Evolutionary conservation across 2,888 invertebrate genomes (phyloP).

Genomic region (Trissoscelio sp.): DNA sequence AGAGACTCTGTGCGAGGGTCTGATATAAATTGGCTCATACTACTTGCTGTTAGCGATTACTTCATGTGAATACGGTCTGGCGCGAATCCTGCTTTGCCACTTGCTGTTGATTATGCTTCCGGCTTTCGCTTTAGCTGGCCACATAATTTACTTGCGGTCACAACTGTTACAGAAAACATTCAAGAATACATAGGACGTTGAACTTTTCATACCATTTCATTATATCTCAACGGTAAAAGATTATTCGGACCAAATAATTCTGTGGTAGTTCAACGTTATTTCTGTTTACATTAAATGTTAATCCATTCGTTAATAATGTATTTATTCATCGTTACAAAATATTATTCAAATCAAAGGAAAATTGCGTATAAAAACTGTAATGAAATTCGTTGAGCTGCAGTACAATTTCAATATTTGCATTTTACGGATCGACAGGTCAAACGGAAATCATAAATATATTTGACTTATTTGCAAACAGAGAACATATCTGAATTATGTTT

Average conservation of each 20-base stretch:
- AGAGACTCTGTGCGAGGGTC: constrained; percentile 18
- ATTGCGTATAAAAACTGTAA: background rate
- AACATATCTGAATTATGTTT: background rate
- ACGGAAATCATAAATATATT: background rate
- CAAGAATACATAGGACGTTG: constrained; percentile 43
- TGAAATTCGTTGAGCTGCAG: background rate
- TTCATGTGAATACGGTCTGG: constrained; percentile 55
- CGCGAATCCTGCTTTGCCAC: constrained; percentile 54
- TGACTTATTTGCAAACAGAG: background rate
- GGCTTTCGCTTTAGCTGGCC: constrained; percentile 56
- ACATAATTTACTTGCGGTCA: constrained; percentile 64
- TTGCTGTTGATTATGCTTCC: constrained; percentile 64
- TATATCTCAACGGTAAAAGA: constrained; percentile 8
- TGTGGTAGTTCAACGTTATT: background rate
- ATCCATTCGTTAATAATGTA: background rate
- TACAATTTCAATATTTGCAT: background rate
- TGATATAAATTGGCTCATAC: constrained; percentile 66
- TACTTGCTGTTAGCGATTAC: constrained; percentile 52
- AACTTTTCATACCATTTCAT: constrained; percentile 36
- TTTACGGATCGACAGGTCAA: background rate
- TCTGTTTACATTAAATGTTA: background rate
- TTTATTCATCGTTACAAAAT: background rate
- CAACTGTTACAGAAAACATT: constrained; percentile 60
- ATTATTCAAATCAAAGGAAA: background rate
- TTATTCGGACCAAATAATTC: constrained; percentile 6